Conservation (phyloP, 2,113 vertebrate genomes). For the Bolborhynchus lineola region DNA sequence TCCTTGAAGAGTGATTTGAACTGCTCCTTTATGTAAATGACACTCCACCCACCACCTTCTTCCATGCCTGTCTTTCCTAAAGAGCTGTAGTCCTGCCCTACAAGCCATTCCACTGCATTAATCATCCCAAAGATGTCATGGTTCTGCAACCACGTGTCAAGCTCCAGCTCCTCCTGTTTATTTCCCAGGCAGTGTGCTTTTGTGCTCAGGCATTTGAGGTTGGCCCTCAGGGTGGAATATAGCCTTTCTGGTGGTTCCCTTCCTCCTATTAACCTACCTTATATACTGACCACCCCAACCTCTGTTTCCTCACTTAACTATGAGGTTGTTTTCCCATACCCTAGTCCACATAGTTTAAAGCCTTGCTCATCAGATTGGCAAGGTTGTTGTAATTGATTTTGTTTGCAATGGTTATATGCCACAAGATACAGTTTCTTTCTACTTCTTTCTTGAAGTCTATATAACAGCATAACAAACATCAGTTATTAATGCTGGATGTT, state of each 20-base stretch:
- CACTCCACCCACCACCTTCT: neutral
- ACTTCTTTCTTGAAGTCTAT: neutral
- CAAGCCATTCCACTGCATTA: neutral
- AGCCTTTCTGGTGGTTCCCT: neutral
- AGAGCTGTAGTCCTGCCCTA: neutral
- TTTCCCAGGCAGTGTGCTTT: neutral
- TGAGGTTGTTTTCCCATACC: neutral
- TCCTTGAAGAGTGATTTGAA: neutral
- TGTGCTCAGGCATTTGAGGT: neutral
- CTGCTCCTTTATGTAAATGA: neutral
- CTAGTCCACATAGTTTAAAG: neutral
- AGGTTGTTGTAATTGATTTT: neutral
- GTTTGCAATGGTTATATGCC: neutral
- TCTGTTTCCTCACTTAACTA: neutral
- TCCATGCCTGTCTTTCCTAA: neutral
- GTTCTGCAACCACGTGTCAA: rapidly evolving
- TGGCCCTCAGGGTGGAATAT: neutral
- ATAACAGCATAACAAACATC: neutral
- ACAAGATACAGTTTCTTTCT: neutral
- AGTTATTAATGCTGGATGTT: neutral
- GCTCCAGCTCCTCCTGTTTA: neutral
- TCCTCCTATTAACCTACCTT: neutral
- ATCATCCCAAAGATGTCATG: neutral
- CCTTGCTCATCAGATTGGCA: neutral
- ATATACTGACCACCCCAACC: neutral